A percentile compares a stretch with the other conserved stretches of the same genome.
Evolutionary conservation across 53 echinoderm and acorn worm genomes (phyloP).

Genomic region (Holothuria scabra): DNA sequence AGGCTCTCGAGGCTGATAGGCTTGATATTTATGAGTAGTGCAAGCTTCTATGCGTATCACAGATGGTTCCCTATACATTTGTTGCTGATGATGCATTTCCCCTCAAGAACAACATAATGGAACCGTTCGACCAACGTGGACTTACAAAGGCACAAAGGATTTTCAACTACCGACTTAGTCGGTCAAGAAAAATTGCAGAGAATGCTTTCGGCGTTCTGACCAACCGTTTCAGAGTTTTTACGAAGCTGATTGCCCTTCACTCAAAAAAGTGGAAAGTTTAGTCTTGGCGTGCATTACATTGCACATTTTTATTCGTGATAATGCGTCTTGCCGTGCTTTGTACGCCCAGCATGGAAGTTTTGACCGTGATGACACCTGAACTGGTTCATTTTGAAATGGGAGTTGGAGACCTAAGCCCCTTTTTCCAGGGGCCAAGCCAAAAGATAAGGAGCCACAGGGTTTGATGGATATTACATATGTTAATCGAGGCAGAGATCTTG

Average conservation of each 20-base stretch:
- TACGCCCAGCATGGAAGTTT: neutral
- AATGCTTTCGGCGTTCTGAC: conserved; percentile 19
- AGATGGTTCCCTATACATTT: conserved; percentile 35
- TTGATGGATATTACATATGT: conserved; percentile 10
- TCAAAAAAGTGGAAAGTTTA: conserved; percentile 8
- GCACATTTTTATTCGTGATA: conserved; percentile 6
- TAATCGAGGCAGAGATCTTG: neutral
- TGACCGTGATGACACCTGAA: neutral
- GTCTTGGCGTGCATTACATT: conserved; percentile 11
- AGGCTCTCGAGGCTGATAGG: conserved; percentile 2
- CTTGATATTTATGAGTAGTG: conserved; percentile 11
- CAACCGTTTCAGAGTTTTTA: conserved; percentile 1
- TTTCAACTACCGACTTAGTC: conserved; percentile 8
- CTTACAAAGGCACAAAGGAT: conserved; percentile 11
- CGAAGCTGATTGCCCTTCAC: neutral
- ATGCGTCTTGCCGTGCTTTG: neutral
- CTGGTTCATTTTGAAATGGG: neutral
- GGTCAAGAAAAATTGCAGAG: neutral
- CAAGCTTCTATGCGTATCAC: conserved; percentile 5
- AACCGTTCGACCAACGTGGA: neutral
- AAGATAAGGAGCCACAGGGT: neutral
- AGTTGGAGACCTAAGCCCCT: conserved; percentile 11
- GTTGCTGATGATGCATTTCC: conserved; percentile 50
- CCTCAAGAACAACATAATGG: neutral
- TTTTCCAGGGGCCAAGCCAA: neutral